Percentiles rank a stretch among this genome's conserved stretches.
phyloP scores from a whole-genome alignment of 2,113 vertebrate genomes.

The Osmerus eperlanus region DNA sequence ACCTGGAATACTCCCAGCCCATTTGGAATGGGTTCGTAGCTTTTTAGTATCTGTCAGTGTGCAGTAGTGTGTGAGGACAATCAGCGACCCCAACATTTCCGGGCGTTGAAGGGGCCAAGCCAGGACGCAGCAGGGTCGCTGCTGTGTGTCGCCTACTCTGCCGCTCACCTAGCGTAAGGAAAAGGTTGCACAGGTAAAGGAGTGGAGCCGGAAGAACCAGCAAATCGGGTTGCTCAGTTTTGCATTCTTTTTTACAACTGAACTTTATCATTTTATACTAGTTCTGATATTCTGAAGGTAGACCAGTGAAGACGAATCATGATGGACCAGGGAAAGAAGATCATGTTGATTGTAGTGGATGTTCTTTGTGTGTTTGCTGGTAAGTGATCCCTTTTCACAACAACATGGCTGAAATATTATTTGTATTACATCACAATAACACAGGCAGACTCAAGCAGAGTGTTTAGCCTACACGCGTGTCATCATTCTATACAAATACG shows the following conservation, averaged over 20 bases:
- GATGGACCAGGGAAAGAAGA: constrained; percentile 71
- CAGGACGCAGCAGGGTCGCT: neutral
- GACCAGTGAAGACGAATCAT: constrained; percentile 32
- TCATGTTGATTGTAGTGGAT: constrained; percentile 79
- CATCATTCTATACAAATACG: too few species aligned
- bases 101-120: constrained; percentile 33
- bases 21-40: too few species aligned
- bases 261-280: neutral
- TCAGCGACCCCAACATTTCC: neutral
- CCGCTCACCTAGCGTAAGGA: constrained; percentile 42
- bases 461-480: neutral
- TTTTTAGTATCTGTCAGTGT: too few species aligned
- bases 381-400: constrained; percentile 61
- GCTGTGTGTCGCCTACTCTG: neutral
- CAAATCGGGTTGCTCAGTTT: constrained; percentile 28
- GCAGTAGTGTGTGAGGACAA: neutral
- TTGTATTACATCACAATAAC: neutral
- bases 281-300: constrained; percentile 25
- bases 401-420: constrained; percentile 42
- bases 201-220: constrained; percentile 67
- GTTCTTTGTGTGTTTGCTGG: constrained; percentile 81
- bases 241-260: neutral
- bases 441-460: neutral
- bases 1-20: too few species aligned
- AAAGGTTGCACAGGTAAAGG: constrained; percentile 51